Conservation (phyloP, 2,113 vertebrate species). For the Ceyx cyanopectus region DNA sequence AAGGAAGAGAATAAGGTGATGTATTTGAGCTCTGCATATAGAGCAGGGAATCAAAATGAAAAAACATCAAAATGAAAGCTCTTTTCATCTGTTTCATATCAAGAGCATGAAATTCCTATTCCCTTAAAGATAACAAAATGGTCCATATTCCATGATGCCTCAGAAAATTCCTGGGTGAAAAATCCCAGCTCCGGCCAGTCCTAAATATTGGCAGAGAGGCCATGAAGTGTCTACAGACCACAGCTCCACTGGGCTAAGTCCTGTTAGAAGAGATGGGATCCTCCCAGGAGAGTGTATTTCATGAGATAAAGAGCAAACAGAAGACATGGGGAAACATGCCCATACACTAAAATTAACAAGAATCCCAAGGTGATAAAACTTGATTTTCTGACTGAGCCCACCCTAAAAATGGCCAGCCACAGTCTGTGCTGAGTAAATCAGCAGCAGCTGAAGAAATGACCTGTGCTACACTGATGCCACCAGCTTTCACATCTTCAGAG, state of each 20-base stretch:
- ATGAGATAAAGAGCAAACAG: neutral
- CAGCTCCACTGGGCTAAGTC: neutral
- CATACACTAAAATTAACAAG: neutral
- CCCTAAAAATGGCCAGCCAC: neutral
- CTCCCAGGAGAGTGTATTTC: accelerated
- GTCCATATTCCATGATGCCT: neutral
- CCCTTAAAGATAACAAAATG: neutral
- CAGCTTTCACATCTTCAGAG: neutral
- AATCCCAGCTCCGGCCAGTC: neutral
- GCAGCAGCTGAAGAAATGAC: neutral
- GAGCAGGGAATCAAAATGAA: no score
- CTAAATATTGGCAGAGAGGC: neutral
- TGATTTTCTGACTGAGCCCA: neutral
- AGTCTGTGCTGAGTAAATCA: neutral
- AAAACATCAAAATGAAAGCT: slow-evolving; percentile 32
- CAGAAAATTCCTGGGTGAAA: slow-evolving; percentile 18
- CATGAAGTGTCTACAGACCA: neutral
- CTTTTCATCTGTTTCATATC: slow-evolving; percentile 27
- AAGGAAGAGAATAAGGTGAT: neutral
- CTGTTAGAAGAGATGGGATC: neutral
- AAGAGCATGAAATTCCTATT: neutral
- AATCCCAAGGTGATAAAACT: neutral
- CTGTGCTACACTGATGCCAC: neutral
- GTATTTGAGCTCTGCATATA: neutral
- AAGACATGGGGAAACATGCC: neutral